Conservation (phyloP, 2,113 vertebrate genomes). For the Monopterus albus region DNA sequence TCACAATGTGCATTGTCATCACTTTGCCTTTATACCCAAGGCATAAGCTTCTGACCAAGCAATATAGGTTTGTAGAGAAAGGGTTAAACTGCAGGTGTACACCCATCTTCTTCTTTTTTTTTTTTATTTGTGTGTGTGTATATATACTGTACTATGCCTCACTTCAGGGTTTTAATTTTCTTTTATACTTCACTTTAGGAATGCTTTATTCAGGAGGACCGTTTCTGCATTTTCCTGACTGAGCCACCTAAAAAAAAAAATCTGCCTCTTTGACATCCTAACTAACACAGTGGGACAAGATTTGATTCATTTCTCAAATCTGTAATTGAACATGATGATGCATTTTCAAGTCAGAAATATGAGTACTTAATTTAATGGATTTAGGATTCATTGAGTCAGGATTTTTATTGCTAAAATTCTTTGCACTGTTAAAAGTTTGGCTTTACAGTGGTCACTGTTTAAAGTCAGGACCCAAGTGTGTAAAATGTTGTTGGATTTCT, state of each 20-base stretch:
- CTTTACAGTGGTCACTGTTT: slow-evolving; percentile 46
- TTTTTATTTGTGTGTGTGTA: no score
- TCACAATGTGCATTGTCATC: slow-evolving; percentile 61
- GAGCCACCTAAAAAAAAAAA: slow-evolving; percentile 39
- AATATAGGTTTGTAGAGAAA: slow-evolving; percentile 71
- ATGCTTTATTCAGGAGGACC: slow-evolving; percentile 52
- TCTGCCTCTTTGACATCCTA: slow-evolving; percentile 47
- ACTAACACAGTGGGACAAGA: slow-evolving; percentile 17
- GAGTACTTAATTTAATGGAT: slow-evolving; percentile 38
- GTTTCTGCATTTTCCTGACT: slow-evolving; percentile 36
- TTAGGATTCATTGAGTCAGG: slow-evolving; percentile 33
- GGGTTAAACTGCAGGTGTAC: slow-evolving; percentile 54
- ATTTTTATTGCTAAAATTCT: slow-evolving; percentile 50
- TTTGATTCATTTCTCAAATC: slow-evolving; percentile 22
- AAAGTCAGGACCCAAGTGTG: slow-evolving; percentile 36
- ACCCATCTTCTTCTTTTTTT: slow-evolving; percentile 28
- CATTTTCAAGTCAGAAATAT: slow-evolving; percentile 24
- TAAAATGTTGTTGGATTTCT: slow-evolving; percentile 46
- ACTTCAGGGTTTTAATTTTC: slow-evolving; percentile 63
- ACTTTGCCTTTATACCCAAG: slow-evolving; percentile 66
- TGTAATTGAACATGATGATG: slow-evolving; percentile 10
- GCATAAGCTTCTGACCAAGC: slow-evolving; percentile 71
- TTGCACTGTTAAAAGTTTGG: slow-evolving; percentile 62
- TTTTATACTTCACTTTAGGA: slow-evolving; percentile 54
- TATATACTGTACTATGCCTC: no score